A percentile compares a stretch with the other conserved stretches of the same genome.
phyloP scores from a whole-genome alignment of 2,888 invertebrate species.

The Melieria omissa region DNA sequence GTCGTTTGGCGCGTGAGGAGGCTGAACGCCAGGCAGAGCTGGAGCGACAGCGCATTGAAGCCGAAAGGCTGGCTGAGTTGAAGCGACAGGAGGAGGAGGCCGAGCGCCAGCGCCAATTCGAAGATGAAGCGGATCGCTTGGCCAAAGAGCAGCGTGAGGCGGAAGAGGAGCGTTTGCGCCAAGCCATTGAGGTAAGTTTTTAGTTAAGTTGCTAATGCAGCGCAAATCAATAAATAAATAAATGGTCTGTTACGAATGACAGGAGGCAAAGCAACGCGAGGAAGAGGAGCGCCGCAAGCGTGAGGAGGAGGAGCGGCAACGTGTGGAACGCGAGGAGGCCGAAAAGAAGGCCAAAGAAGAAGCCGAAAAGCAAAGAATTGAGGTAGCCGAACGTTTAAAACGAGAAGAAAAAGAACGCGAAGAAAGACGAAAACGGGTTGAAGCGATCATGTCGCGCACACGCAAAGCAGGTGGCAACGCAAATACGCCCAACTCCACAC shows the following conservation, averaged over 20 bases:
- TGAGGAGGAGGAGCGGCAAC: constrained; percentile 74
- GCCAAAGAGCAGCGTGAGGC: constrained; percentile 82
- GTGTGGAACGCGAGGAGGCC: constrained; percentile 79
- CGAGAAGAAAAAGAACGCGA: constrained; percentile 91
- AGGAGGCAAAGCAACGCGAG: constrained; percentile 81
- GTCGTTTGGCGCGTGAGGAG: constrained; percentile 89
- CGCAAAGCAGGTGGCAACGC: constrained; percentile 65
- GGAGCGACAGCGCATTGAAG: constrained; percentile 79
- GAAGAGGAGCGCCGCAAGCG: constrained; percentile 80
- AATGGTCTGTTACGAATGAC: constrained; percentile 30
- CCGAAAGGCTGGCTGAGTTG: constrained; percentile 78
- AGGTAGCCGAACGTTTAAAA: constrained; percentile 83
- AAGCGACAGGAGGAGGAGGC: constrained; percentile 81
- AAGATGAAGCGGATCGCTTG: constrained; percentile 82
- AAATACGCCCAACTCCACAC: constrained; percentile 58
- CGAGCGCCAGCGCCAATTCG: constrained; percentile 83
- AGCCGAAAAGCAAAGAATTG: constrained; percentile 83
- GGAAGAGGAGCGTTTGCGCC: constrained; percentile 87
- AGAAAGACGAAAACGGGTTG: constrained; percentile 88
- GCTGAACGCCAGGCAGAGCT: constrained; percentile 90
- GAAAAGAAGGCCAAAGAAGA: constrained; percentile 85
- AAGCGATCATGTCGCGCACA: constrained; percentile 93
- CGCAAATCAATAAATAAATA: background rate
- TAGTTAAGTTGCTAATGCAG: background rate
- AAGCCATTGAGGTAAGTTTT: constrained; percentile 77